Evolutionary conservation across 2,888 invertebrate genomes (phyloP).

Genomic region (Petrolisthes manimaculis): DNA sequence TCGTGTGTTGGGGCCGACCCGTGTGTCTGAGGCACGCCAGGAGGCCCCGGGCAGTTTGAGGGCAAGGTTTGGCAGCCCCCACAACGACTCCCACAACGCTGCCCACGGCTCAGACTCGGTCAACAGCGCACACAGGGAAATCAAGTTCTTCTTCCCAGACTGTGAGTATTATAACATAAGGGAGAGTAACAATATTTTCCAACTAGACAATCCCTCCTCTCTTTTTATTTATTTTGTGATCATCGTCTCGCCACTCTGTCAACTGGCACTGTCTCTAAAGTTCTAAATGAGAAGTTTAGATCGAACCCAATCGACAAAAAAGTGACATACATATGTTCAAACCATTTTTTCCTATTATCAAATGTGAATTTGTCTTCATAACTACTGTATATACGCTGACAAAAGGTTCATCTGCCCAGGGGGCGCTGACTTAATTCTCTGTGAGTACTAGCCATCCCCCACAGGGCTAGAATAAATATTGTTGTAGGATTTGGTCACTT

Average conservation of each 20-base stretch:
- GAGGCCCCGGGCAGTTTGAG: constrained; percentile 80
- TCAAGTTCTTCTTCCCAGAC: constrained; percentile 88
- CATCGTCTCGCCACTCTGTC: not conserved
- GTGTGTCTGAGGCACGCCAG: constrained; percentile 76
- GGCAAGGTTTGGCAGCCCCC: constrained; percentile 79
- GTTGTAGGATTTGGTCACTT: too few species aligned
- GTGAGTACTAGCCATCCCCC: too few species aligned
- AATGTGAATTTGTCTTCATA: too few species aligned
- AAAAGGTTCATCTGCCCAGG: too few species aligned
- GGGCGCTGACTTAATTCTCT: too few species aligned
- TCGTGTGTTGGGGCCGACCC: constrained; percentile 79
- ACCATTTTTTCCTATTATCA: too few species aligned
- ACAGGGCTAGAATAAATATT: too few species aligned
- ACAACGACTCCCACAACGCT: constrained; percentile 79
- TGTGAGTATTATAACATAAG: constrained; percentile 73
- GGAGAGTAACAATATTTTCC: not conserved
- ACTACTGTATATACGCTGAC: too few species aligned
- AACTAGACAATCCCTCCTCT: not conserved
- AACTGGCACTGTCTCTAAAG: not conserved
- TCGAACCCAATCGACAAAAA: too few species aligned
- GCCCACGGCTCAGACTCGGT: constrained; percentile 83
- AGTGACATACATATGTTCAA: too few species aligned
- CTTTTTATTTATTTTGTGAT: not conserved
- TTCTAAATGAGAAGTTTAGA: too few species aligned
- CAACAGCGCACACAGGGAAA: constrained; percentile 80